These are phyloP conservation scores for Cephonodes hylas DNA, from an alignment of 2,888 invertebrate genomes.

Conservation along the genomic window DNA sequence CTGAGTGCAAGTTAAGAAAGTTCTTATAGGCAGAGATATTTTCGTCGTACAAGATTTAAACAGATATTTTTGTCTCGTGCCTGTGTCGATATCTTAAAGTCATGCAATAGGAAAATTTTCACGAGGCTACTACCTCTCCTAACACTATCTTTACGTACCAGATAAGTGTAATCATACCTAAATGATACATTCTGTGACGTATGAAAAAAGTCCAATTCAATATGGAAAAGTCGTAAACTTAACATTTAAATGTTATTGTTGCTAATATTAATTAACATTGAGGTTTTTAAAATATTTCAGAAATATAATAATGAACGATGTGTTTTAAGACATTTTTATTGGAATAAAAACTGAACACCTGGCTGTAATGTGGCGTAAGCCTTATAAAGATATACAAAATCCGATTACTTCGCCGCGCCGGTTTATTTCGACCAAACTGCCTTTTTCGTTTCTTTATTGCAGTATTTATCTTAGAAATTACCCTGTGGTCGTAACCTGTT, in stretches of 20 bases:
- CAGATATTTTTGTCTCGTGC: not conserved
- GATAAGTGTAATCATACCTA: not conserved
- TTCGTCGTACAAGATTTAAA: not conserved
- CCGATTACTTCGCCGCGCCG: not conserved
- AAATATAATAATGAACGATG: not conserved
- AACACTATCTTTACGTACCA: not conserved
- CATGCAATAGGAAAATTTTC: not conserved
- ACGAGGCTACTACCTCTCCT: not conserved
- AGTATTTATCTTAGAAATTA: not conserved
- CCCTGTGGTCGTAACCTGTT: not conserved
- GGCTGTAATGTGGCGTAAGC: not conserved
- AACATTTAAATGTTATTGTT: not conserved
- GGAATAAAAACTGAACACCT: not conserved
- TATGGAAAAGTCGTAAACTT: too few species aligned
- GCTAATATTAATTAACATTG: not conserved
- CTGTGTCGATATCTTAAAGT: not conserved
- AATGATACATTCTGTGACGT: not conserved
- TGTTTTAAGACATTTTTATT: too few species aligned
- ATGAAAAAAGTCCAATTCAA: too few species aligned
- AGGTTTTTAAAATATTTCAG: not conserved
- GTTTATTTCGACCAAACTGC: not conserved
- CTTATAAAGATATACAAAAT: not conserved
- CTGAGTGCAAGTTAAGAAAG: too few species aligned
- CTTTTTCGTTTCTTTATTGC: not conserved
- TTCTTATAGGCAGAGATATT: too few species aligned